Evolutionary conservation across 2,888 invertebrate species (phyloP), one percentile per base, ranked within the genome.

Genomic region (Drosophila nigritarsus): DNA sequence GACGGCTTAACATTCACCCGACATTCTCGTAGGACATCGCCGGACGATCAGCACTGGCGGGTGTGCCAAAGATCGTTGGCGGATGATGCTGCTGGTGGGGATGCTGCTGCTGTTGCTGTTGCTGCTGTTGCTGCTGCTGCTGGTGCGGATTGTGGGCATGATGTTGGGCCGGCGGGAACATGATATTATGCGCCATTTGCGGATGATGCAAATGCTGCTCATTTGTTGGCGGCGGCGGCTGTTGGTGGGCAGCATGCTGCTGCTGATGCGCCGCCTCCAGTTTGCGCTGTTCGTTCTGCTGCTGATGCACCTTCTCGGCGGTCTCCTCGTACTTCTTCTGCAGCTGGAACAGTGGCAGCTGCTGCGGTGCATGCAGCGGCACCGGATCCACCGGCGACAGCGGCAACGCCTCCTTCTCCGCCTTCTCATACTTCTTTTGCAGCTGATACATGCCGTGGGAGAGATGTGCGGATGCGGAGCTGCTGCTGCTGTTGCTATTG

Each of bases 381-480:
- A 86, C 83, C 7, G 89, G 89, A 50, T 92, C 92, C 24, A 87
- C 90, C 56, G 92, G 92, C 0, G 92, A 89, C 62, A 91, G 91
- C 0, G 92, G 91, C 56, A 92, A 92, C 1, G 91, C 61, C n/a
- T 92, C 92, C 67, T 92, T 91, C 18, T 92, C 91, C 20, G 61
- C 83, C 77, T 92, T 92, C 20, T 92, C 92, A 30, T 92, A 92
- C 53, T 92, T 92, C 64, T 92, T 92, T 36, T 91, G 92, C 50
- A 92, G 62, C 70, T 92, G 92, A 65, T 92, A 92, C 92, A 92
- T 92, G 73, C 92, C 91, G 61, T 92, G 92, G 0, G 92, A 90
- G 3, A 92, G 86, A 56, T 90, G 91, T 0, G 91, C 74, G 3
- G 89, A 69, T n/a, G 82, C 63, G 2, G 82, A 75, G 49, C 69